Conservation (phyloP, 2,888 invertebrate genomes). For the Mesoligia furuncula region DNA sequence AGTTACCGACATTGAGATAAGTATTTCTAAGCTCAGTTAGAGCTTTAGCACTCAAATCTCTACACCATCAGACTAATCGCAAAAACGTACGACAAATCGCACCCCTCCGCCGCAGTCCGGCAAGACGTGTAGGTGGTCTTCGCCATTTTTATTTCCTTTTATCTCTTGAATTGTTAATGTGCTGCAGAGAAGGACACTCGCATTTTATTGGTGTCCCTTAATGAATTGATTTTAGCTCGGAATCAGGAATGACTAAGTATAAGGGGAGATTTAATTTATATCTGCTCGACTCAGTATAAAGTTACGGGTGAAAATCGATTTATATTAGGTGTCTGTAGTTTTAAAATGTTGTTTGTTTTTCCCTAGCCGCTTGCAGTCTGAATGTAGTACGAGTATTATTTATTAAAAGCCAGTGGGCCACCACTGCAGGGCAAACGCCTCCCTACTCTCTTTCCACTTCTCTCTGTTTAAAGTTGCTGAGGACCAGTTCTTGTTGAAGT, state of each 20-base stretch:
- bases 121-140: constrained; percentile 72
- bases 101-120: constrained; percentile 56
- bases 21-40: background rate
- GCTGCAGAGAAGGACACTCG: constrained; percentile 68
- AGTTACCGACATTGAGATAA: background rate
- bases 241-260: constrained; percentile 68
- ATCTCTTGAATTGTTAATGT: constrained; percentile 80
- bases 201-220: constrained; percentile 72
- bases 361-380: background rate
- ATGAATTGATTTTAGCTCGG: constrained; percentile 77
- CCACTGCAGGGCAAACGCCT: too few species aligned
- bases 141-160: constrained; percentile 66
- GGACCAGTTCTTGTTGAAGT: too few species aligned
- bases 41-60: constrained; percentile 23
- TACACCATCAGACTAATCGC: constrained; percentile 54
- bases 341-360: background rate
- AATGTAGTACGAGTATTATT: background rate
- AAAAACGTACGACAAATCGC: constrained; percentile 66
- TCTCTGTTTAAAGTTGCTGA: too few species aligned
- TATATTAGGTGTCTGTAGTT: constrained; percentile 23
- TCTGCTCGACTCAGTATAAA: constrained; percentile 55
- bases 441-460: too few species aligned
- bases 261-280: constrained; percentile 65
- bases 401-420: too few species aligned
- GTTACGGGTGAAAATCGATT: constrained; percentile 62